Evolutionary conservation across 2,113 vertebrate genomes (phyloP), one percentile per base, ranked within the genome.

Genomic region (Heterotis niloticus): DNA sequence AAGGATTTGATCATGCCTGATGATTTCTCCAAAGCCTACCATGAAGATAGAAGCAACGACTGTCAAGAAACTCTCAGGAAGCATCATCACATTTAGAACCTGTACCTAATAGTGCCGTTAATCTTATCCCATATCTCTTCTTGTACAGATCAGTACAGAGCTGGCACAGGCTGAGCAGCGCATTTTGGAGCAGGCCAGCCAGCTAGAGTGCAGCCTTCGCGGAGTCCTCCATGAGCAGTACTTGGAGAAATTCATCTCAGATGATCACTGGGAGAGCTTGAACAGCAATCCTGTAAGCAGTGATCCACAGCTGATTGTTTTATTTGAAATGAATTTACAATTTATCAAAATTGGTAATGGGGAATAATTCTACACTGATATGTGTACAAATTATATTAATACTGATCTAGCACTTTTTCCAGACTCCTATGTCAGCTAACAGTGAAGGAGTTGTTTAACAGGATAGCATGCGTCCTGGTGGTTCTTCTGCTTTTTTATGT

Each of bases 221-320:
- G 94, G 94, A 0, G 79, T 99, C 54, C 79, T 99, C 4, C 90
- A 84, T 13, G 94, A 95, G 59, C 70, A 0, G 56, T 76, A 88
- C 81, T 85, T 98, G 75, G 24, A 89, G 71, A 85, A 3, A 0
- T 90, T 88, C 75, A 96, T 98, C 34, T 85, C 82, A 0, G 1
- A 56, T 0, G 69, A 13, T 17, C 96, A 98, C 82, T 95, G 94
- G 94, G 0, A 82, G 11, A 93, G 91, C 80, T 88, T 98, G 82
- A 59, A 60, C 0, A 0, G 0, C 1, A 80, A 5, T 9, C 80
- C 67, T 56, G 91, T 93, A 78, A 91, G 91, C 87, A 52, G n/a
- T n/a, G n/a, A n/a, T n/a, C n/a, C 7, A 44, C 34, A 44, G 34
- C 34, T 44, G 34, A 2, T 44, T 7, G 2, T 44, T 44, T 44